Base-by-base conservation (phyloP, 2,888 invertebrate species). In the Syritta pipiens region DNA sequence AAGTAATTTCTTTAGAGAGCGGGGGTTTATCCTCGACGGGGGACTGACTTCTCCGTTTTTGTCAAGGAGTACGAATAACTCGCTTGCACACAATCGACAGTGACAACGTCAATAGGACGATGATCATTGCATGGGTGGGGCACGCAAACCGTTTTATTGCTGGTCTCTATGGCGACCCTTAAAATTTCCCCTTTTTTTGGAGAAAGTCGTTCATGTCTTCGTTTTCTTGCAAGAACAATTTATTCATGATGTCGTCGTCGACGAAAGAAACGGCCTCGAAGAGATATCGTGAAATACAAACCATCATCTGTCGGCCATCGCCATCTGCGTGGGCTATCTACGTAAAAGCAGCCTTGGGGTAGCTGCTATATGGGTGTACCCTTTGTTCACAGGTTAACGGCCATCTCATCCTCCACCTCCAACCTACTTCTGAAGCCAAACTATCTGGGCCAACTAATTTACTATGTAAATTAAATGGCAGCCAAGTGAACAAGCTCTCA, bases 391-490 rank as follows among this genome's bases (percentile, higher is more conserved):
- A 46, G 14, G 44, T 53, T 24, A 19, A 17, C 37, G 4, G 17
- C 12, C 24, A 19, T 9, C 10, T 10, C 24, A 12, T 10, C 22
- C 19, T n/a, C 0, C 3, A n/a, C 5, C 1, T 35, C 10, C 4
- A 5, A 22, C 2, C n/a, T 4, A 28, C 49, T 53, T 32, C 30
- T 28, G 17, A n/a, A n/a, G n/a, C 12, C 20, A 72, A 71, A 63
- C 65, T 72, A 72, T 65, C 84, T 85, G 85, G 83, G 84, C 85
- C 84, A 86, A 86, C 86, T 86, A 86, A 85, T 85, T 85, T 85
- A 83, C 85, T 85, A 85, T 85, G 85, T 85, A 85, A 85, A 85
- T 85, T 85, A 84, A 85, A 85, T 85, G 86, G 85, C 85, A 86
- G 84, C 84, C 85, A 85, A 86, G 84, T 85, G 85, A 85, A 84